Conservation (phyloP, 2,888 invertebrate genomes). For the Andrena bucephala region DNA sequence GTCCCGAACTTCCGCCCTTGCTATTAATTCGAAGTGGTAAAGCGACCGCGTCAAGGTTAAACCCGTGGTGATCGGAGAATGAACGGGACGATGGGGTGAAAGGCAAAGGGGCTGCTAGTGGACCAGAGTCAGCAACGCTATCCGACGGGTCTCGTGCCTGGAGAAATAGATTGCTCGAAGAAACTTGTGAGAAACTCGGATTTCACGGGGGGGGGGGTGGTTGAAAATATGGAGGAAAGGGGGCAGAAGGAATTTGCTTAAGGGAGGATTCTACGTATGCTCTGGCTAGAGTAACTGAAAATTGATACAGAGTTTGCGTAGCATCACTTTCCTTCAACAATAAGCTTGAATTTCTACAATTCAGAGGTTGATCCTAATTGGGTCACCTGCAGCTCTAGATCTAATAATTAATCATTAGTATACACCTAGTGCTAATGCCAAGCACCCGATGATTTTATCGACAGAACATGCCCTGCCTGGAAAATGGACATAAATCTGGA, state of each 20-base stretch:
- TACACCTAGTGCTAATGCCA: too few species aligned
- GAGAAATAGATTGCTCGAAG: neutral
- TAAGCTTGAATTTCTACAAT: too few species aligned
- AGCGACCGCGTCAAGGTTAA: constrained; percentile 24
- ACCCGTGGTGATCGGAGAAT: neutral
- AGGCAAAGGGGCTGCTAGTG: constrained; percentile 1
- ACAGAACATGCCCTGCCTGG: neutral
- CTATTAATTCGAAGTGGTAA: constrained; percentile 15
- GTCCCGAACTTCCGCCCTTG: constrained; percentile 6
- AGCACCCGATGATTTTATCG: neutral
- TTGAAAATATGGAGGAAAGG: neutral
- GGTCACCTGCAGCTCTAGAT: too few species aligned
- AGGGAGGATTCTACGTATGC: too few species aligned
- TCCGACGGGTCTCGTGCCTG: neutral
- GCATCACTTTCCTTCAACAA: too few species aligned
- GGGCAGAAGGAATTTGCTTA: neutral
- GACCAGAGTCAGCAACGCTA: neutral
- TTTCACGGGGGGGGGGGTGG: neutral
- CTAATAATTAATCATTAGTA: too few species aligned
- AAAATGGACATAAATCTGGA: neutral
- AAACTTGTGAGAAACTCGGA: neutral
- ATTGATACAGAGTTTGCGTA: too few species aligned
- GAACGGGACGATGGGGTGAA: neutral
- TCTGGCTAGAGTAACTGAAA: too few species aligned
- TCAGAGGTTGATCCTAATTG: too few species aligned